Percentiles rank a stretch among this genome's conserved stretches.
These are phyloP conservation scores for Helicoverpa zea DNA, from an alignment of 1,140 invertebrate species.

Conservation along the genomic window DNA sequence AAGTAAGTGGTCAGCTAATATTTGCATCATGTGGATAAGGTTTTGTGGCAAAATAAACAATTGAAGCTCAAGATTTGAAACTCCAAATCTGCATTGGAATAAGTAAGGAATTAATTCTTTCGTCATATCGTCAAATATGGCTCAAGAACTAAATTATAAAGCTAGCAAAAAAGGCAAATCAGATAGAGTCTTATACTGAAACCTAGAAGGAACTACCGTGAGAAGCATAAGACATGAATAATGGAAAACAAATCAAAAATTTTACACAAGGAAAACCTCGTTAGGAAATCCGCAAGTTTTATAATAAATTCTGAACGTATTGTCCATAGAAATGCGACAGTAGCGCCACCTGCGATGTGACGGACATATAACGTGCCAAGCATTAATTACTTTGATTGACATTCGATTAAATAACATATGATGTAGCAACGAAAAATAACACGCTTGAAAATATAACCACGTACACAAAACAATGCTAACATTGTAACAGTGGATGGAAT, in stretches of 20 bases:
- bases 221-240: neutral
- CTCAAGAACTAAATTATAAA: too few relatives aligned
- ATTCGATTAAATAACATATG: slow-evolving; percentile 11
- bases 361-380: slow-evolving; percentile 14
- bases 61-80: neutral
- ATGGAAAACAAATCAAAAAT: neutral
- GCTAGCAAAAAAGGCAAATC: too few relatives aligned
- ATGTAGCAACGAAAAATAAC: slow-evolving; percentile 16
- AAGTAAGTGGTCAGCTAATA: slow-evolving; percentile 18
- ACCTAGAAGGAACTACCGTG: too few relatives aligned
- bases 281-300: slow-evolving; percentile 18
- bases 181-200: too few relatives aligned
- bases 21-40: neutral
- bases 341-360: slow-evolving; percentile 31
- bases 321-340: slow-evolving; percentile 8
- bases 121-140: too few relatives aligned
- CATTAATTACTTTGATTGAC: slow-evolving; percentile 36
- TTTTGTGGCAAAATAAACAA: neutral
- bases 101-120: too few relatives aligned
- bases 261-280: slow-evolving; percentile 12
- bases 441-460: slow-evolving; percentile 25
- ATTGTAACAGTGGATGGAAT: slow-evolving; percentile 21
- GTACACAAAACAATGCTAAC: neutral
- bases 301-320: slow-evolving; percentile 14
- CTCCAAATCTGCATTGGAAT: neutral